These are phyloP conservation scores for Baryphthengus martii DNA, from an alignment of 2,113 vertebrate species.

Conservation along the genomic window DNA sequence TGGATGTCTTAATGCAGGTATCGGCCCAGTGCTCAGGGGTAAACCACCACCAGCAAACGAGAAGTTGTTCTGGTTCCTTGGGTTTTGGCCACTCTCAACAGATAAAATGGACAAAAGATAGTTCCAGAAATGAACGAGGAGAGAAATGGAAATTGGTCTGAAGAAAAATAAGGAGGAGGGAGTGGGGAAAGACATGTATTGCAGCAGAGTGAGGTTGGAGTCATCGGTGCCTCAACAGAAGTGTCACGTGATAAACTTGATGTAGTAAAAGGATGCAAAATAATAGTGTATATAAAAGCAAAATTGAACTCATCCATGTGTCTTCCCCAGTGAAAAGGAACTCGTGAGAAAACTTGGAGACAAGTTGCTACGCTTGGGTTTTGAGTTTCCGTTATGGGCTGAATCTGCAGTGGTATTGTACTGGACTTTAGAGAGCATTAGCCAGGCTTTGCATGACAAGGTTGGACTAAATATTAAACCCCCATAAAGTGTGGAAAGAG, in stretches of 20 bases:
- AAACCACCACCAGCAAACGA: neutral
- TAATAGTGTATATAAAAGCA: neutral
- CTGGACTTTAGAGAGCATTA: neutral
- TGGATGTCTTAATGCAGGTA: neutral
- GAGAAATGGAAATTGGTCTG: neutral
- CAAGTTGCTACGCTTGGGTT: neutral
- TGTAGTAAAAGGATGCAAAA: neutral
- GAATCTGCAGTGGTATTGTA: neutral
- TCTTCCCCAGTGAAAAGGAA: neutral
- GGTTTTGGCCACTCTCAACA: neutral
- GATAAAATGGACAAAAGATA: neutral
- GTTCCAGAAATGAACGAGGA: neutral
- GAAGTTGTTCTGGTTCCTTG: neutral
- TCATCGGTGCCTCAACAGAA: neutral
- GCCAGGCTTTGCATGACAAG: neutral
- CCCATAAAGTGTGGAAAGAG: neutral
- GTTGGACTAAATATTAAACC: neutral
- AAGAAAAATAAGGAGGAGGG: neutral
- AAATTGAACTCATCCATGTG: neutral
- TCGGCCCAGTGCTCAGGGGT: neutral
- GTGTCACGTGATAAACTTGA: neutral
- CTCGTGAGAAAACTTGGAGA: neutral
- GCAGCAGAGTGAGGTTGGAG: neutral
- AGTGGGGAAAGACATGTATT: neutral
- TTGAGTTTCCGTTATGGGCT: neutral